These are phyloP conservation scores for Clavelina lepadiformis DNA, from an alignment of 23 tunicate species.

Conservation along the genomic window DNA sequence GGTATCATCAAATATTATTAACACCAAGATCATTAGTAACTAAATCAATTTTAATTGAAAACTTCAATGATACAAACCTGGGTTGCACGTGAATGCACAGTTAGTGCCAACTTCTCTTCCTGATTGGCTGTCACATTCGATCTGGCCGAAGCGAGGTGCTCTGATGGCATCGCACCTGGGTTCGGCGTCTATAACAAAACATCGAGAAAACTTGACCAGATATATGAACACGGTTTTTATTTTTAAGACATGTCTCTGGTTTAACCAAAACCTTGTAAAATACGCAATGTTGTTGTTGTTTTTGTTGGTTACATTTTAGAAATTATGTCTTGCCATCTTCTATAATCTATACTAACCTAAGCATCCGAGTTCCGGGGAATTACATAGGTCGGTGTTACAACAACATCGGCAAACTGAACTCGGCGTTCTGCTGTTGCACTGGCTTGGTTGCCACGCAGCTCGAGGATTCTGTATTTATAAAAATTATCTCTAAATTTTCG, in stretches of 20 bases:
- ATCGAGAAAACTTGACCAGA: too few relatives aligned
- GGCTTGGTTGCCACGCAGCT: slow-evolving; percentile 30
- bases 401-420: slow-evolving; percentile 34
- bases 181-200: slow-evolving; percentile 10
- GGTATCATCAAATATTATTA: too few relatives aligned
- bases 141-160: neutral
- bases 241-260: too few relatives aligned
- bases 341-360: neutral
- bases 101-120: slow-evolving; percentile 2
- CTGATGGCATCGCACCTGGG: slow-evolving; percentile 3
- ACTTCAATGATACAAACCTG: too few relatives aligned
- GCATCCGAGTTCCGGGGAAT: neutral
- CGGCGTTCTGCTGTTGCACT: slow-evolving; percentile 25
- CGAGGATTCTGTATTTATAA: slow-evolving; percentile 19
- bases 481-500: neutral
- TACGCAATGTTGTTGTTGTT: too few relatives aligned
- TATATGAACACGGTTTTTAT: too few relatives aligned
- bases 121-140: neutral
- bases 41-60: too few relatives aligned
- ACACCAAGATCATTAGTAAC: too few relatives aligned
- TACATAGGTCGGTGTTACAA: slow-evolving; percentile 23
- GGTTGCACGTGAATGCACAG: slow-evolving; percentile 12
- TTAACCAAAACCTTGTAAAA: too few relatives aligned
- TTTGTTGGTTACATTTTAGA: too few relatives aligned
- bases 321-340: neutral